Evolutionary conservation across 2,797 vertebrate genomes (phyloP).

Genomic region (Sebastes vulpes): DNA sequence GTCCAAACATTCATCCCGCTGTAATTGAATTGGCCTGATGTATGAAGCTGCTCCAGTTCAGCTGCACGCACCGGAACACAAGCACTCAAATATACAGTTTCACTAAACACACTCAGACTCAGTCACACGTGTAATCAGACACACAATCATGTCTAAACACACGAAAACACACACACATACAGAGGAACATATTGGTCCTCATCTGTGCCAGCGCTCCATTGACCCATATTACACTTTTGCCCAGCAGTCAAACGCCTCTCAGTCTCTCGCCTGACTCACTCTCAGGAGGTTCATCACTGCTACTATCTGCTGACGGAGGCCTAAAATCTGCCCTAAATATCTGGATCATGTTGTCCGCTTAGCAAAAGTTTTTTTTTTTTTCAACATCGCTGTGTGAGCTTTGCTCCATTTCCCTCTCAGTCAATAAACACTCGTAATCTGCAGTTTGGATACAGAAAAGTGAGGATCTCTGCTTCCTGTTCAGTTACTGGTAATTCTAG

Average conservation of each 20-base stretch:
- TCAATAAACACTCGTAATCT: slow-evolving; percentile 14
- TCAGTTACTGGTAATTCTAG: neutral
- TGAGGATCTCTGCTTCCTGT: neutral
- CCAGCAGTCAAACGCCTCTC: slow-evolving; percentile 55
- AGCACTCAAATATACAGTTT: neutral
- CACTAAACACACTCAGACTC: neutral
- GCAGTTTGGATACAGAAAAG: neutral
- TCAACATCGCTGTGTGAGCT: neutral
- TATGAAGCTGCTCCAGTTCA: slow-evolving; percentile 15
- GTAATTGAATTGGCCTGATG: slow-evolving; percentile 38
- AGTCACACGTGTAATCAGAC: slow-evolving; percentile 10
- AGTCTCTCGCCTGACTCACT: slow-evolving; percentile 35
- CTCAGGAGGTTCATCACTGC: slow-evolving; percentile 54
- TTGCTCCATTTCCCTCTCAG: slow-evolving; percentile 10
- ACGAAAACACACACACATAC: slow-evolving; percentile 4
- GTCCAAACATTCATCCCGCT: slow-evolving; percentile 44
- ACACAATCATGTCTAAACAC: neutral
- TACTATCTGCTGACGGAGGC: slow-evolving; percentile 59
- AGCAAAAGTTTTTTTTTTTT: neutral
- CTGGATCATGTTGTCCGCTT: slow-evolving; percentile 24
- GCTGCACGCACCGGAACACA: slow-evolving; percentile 6
- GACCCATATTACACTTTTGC: slow-evolving; percentile 72
- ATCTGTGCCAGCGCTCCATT: slow-evolving; percentile 71
- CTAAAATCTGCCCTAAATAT: slow-evolving; percentile 50
- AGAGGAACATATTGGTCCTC: slow-evolving; percentile 54